These are phyloP conservation scores for Brachyptera risi DNA, from an alignment of 2,888 invertebrate species.

Conservation along the genomic window DNA sequence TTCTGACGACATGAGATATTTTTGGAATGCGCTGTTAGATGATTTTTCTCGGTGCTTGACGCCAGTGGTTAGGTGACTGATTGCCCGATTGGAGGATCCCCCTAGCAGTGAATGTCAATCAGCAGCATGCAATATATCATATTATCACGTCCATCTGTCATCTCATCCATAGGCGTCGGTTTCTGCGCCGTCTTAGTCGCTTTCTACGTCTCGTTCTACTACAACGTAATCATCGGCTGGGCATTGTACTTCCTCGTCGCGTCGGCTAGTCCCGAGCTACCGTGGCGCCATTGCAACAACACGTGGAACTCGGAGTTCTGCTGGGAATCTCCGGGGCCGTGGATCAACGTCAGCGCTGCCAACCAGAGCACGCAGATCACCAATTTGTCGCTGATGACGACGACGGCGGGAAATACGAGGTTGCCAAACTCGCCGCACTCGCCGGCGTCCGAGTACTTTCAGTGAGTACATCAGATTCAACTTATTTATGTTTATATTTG, in stretches of 20 bases:
- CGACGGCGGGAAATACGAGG: conserved; percentile 12
- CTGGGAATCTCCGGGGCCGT: conserved; percentile 48
- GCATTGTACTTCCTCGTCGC: conserved; percentile 74
- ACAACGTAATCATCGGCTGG: conserved; percentile 85
- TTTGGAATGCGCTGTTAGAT: too few relatives aligned
- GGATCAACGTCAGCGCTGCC: conserved; percentile 5
- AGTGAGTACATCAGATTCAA: conserved; percentile 50
- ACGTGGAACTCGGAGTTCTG: conserved; percentile 75
- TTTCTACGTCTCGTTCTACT: conserved; percentile 76
- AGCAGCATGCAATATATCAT: too few relatives aligned
- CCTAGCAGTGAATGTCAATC: too few relatives aligned
- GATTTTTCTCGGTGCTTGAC: too few relatives aligned
- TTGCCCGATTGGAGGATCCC: too few relatives aligned
- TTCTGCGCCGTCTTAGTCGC: conserved; percentile 76
- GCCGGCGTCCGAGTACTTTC: conserved; percentile 74
- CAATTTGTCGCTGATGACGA: conserved; percentile 14
- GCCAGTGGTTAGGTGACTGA: too few relatives aligned
- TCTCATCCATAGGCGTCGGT: conserved; percentile 77
- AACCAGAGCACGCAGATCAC: conserved; percentile 33
- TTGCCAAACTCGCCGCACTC: conserved; percentile 47
- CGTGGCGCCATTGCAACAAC: conserved; percentile 79
- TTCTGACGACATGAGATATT: too few relatives aligned
- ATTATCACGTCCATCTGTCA: too few relatives aligned
- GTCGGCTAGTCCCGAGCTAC: conserved; percentile 63
- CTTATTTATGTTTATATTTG: too few relatives aligned